phyloP scores from a whole-genome alignment of 2,113 vertebrate genomes.

The Xyrauchen texanus region DNA sequence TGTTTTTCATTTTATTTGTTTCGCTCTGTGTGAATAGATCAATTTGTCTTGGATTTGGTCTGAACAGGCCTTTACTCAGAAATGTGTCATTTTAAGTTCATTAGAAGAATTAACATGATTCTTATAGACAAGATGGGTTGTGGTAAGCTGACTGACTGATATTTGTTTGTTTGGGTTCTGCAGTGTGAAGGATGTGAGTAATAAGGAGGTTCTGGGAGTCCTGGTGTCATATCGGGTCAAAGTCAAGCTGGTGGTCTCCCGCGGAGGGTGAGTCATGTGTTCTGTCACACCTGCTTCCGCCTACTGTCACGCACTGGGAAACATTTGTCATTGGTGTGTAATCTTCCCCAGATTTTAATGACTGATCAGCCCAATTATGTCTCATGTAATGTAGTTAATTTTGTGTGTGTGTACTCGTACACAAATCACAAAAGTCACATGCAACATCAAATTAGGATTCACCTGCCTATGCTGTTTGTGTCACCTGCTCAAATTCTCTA shows the following conservation, averaged over 20 bases:
- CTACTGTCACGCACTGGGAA: slow-evolving; percentile 6
- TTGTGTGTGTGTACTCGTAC: no score
- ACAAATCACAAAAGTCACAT: no score
- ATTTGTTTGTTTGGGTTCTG: slow-evolving; percentile 19
- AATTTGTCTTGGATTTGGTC: no score
- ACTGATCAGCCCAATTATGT: no score
- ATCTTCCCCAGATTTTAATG: no score
- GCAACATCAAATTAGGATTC: no score
- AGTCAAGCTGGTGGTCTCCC: slow-evolving; percentile 79
- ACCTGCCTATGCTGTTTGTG: neutral
- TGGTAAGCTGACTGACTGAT: neutral
- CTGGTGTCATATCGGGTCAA: slow-evolving; percentile 83
- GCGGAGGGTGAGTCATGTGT: slow-evolving; percentile 72
- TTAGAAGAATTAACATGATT: neutral
- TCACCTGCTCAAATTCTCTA: neutral
- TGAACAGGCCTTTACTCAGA: no score
- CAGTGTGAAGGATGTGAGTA: slow-evolving; percentile 79
- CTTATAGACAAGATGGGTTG: no score
- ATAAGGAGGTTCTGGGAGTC: slow-evolving; percentile 81
- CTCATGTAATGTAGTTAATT: no score
- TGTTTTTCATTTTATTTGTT: no score
- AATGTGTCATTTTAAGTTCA: no score
- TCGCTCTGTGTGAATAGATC: no score
- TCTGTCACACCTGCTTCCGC: slow-evolving; percentile 1
- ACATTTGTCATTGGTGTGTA: slow-evolving; percentile 18